phyloP scores from a whole-genome alignment of 2,888 invertebrate genomes.

The Drepana falcataria region DNA sequence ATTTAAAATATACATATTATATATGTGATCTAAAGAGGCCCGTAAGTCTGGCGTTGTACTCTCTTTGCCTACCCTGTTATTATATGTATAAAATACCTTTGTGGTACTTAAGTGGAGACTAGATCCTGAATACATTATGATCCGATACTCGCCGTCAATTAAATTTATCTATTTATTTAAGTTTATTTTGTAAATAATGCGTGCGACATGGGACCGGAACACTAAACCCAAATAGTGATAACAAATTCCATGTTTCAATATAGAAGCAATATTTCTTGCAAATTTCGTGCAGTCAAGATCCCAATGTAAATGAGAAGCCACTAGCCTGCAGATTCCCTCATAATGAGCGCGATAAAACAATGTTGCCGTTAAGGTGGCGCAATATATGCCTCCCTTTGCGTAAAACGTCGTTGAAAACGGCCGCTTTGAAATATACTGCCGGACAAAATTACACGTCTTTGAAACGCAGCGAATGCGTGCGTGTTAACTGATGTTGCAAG shows the following conservation, averaged over 20 bases:
- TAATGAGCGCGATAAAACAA: constrained; percentile 74
- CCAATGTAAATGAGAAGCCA: constrained; percentile 16
- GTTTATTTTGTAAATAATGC: too few species aligned
- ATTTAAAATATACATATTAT: too few species aligned
- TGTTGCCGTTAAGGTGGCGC: constrained; percentile 48
- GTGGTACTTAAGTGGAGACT: too few species aligned
- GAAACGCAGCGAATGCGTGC: constrained; percentile 11
- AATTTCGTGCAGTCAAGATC: not conserved
- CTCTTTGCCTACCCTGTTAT: too few species aligned
- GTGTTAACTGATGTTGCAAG: not conserved
- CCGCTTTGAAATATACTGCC: constrained; percentile 49
- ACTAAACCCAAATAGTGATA: too few species aligned
- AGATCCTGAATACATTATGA: too few species aligned
- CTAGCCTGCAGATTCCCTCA: constrained; percentile 41
- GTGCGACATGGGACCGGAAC: too few species aligned
- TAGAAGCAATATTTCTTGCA: not conserved
- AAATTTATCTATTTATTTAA: too few species aligned
- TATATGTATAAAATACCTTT: too few species aligned
- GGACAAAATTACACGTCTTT: constrained; percentile 41
- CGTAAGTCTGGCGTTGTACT: too few species aligned
- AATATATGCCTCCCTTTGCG: constrained; percentile 50
- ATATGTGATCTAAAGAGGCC: too few species aligned
- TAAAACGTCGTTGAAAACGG: constrained; percentile 46
- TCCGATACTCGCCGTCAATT: too few species aligned
- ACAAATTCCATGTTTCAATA: not conserved